phyloP scores from a whole-genome alignment of 2,113 vertebrate genomes.

The Pipra filicauda region DNA sequence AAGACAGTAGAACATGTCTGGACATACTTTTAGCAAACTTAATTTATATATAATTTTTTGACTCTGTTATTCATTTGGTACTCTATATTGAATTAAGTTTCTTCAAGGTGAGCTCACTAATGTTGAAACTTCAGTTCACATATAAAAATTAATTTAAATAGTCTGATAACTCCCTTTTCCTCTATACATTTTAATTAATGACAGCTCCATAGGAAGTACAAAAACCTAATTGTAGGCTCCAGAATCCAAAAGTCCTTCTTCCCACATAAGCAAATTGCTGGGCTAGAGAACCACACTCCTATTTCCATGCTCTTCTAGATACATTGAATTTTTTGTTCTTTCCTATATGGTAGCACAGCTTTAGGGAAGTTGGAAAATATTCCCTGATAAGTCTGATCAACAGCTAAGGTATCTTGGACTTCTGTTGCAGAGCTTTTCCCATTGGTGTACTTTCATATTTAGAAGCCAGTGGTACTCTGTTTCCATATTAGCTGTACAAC shows the following conservation, averaged over 20 bases:
- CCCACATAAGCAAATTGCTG: background rate
- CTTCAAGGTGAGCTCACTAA: background rate
- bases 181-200: background rate
- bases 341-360: background rate
- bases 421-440: background rate
- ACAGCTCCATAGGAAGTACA: background rate
- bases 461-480: background rate
- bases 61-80: background rate
- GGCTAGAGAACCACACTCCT: background rate
- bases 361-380: background rate
- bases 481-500: slow-evolving; percentile 1
- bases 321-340: background rate
- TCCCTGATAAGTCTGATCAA: background rate
- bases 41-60: background rate
- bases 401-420: background rate
- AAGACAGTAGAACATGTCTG: background rate
- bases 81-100: background rate
- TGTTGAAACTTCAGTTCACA: background rate
- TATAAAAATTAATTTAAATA: background rate
- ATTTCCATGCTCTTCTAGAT: background rate
- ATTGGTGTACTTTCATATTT: background rate
- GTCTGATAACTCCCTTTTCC: background rate
- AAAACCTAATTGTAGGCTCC: background rate
- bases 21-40: background rate
- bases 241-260: background rate